Evolutionary conservation across 2,797 vertebrate species (phyloP), one percentile per base, ranked within the genome.

Genomic region (Neosilurus mollespiculum): DNA sequence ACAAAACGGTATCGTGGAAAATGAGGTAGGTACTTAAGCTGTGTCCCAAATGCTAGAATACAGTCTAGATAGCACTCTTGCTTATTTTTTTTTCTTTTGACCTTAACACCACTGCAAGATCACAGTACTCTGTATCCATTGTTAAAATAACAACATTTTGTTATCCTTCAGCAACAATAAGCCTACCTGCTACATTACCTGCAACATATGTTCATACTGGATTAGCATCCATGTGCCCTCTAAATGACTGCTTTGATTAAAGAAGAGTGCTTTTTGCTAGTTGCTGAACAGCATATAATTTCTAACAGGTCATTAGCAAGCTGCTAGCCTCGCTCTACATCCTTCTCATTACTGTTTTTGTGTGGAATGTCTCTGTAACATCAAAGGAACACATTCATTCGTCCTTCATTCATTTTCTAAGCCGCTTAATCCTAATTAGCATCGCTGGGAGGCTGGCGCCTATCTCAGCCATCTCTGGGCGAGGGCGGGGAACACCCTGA

Each of bases 1-100:
- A 51, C 49, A 71, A 79, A 79, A 56, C 58, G 0, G 37, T 37
- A 77, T 70, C 18, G 67, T 80, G 59, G 59, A 78, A 20, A 65
- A 71, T 43, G 0, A 65, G 26, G 49, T 26, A 20, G 15, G 30
- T 54, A 22, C 16, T 65, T 79, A 54, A 76, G 30, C 73, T 22
- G 10, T 3, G 30, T 61, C 18, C 1, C 24, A n/a, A 59, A n/a
- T 34, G 53, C 24, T 58, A 15, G 24, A 24, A 15, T 14, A 72
- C 30, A 12, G 4, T 54, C 71, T 18, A 30, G 71, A 7, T 20
- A 9, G 51, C 9, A 12, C 9, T 18, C 22, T n/a, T 49, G 37
- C 22, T 49, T 66, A 6, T 4, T 64, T 7, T 34, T 69, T 69
- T 69, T 70, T 16, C 67, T 70, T 5, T 20, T 14, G 22, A 37